Evolutionary conservation across 2,797 vertebrate genomes (phyloP), one percentile per base, ranked within the genome.

Genomic region (Leptodactylus fallax): DNA sequence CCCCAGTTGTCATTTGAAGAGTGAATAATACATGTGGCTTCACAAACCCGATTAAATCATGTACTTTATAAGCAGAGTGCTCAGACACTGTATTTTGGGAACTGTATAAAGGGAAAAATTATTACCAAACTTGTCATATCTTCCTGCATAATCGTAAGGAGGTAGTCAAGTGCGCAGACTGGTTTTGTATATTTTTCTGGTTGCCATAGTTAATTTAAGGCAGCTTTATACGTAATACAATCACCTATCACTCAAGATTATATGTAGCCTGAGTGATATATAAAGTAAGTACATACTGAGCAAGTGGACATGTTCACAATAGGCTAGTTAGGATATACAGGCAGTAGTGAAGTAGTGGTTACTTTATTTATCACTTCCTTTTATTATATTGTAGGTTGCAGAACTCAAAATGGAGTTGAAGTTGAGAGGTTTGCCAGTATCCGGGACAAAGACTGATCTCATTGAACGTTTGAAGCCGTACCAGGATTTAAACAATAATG

Each of bases 331-430:
- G 45, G 45, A 81, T 63, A 63, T 23, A 23, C 13, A 63, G 17
- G 11, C 55, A 55, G 27, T 36, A 60, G 14, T 14, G 45, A 81
- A 21, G 4, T 25, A 13, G 7, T n/a, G 11, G 12, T 63, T 12
- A 6, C 8, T 79, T 63, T 12, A 6, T 8, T 79, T 55, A 13
- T n/a, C 12, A 13, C 14, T 7, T 71, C 21, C 21, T 16, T 51
- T 87, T 60, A 78, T 10, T 58, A 14, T 87, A 79, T 51, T 92
- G 84, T 12, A 99, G 98, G 98, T 99, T 72, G 96, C 98, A 0
- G 98, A 99, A 91, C 95, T 99, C 92, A 99, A 98, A 94, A 95
- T 96, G 92, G 97, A 98, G 90, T 94, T 99, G 87, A 99, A 99
- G 92, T 92, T 97, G 79, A 95, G 98, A 91, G 97, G 97, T 36